Base-by-base conservation (phyloP, 2,113 vertebrate species). In the Heteronetta atricapilla region DNA sequence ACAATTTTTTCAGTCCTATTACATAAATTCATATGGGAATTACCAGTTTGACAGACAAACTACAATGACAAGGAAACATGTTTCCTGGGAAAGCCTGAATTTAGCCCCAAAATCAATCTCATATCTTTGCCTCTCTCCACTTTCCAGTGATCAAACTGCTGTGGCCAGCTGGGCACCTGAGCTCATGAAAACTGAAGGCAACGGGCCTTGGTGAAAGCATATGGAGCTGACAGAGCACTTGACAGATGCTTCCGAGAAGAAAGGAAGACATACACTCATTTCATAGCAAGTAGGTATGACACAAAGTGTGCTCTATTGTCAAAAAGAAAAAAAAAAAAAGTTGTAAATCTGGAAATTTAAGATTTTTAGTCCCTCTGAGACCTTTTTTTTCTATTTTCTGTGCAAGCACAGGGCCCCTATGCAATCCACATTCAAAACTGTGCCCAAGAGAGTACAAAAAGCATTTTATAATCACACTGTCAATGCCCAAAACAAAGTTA, bases 191-290 rank as follows among this genome's bases (percentile, higher is more conserved):
- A 36, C 13, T 31, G 42, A 64, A 95, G 67, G 81, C 83, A 93
- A 46, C 4, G 40, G 69, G 56, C 74, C 74, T 87, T 95, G 92
- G 36, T 86, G 93, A 81, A 92, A 96, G 80, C 95, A 95, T 87
- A 91, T 89, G 94, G 80, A 88, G 74, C 86, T 95, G 74, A 77
- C 93, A 92, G 55, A 89, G 88, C 16, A 1, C 77, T 91, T 90
- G 92, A 93, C 80, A 97, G 80, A 67, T 76, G 77, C 58, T 89
- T 69, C 40, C 5, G 55, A 88, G 50, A 78, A 79, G 62, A 86
- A 93, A 86, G 36, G 64, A 93, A 82, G 40, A 94, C 83, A 34
- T 44, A 86, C 79, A 90, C 69, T 42, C 48, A 73, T 25, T 88
- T 42, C 48, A 73, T 28, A 90, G 82, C 60, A 90, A 74, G 38